Conservation (phyloP, 2,113 vertebrate species). For the Pelecanoides urinatrix region DNA sequence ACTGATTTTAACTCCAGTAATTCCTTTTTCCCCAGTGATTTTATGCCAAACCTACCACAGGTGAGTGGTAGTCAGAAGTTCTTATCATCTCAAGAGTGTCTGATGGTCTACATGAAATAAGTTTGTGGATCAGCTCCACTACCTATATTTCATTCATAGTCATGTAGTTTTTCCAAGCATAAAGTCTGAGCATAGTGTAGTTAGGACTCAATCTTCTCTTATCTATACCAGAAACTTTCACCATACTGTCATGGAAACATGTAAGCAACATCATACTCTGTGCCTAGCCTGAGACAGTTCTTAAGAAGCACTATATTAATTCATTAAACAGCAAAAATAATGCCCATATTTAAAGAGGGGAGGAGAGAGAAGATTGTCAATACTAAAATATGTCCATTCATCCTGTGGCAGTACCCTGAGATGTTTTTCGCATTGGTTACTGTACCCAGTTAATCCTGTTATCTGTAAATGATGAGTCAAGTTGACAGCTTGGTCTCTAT, state of each 20-base stretch:
- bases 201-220: neutral
- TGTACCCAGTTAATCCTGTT: conserved; percentile 8
- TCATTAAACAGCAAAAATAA: neutral
- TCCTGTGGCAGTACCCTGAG: neutral
- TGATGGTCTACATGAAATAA: neutral
- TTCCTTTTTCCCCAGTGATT: neutral
- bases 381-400: neutral
- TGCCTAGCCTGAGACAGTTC: neutral
- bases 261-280: neutral
- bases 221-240: neutral
- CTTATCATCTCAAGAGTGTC: neutral
- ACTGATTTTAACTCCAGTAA: neutral
- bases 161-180: neutral
- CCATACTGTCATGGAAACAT: neutral
- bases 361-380: neutral
- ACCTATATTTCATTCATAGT: neutral
- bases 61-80: neutral
- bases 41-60: neutral
- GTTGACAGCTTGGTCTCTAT: conserved; percentile 53
- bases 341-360: neutral
- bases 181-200: neutral
- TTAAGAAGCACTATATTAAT: neutral
- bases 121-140: neutral
- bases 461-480: conserved; percentile 45
- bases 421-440: neutral